These are phyloP conservation scores for Thymelicus sylvestris DNA, from an alignment of 2,888 invertebrate genomes.

Conservation along the genomic window DNA sequence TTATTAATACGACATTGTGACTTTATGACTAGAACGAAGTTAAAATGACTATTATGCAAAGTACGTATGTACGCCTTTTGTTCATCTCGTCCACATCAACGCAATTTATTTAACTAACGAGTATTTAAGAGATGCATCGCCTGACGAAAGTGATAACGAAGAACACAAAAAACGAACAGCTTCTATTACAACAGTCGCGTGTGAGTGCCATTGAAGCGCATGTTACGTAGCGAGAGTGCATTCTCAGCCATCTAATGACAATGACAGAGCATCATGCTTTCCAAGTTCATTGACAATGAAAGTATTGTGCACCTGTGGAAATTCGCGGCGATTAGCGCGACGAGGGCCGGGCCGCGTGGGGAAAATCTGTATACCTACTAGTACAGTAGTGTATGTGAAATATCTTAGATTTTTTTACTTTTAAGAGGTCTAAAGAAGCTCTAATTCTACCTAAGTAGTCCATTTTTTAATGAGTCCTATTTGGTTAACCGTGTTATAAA, in stretches of 20 bases:
- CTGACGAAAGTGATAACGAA: constrained; percentile 37
- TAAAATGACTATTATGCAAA: too few species aligned
- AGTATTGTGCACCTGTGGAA: constrained; percentile 80
- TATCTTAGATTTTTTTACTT: background rate
- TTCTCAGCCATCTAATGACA: constrained; percentile 78
- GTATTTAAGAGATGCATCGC: constrained; percentile 28
- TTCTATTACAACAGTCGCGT: constrained; percentile 66
- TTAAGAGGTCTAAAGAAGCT: background rate
- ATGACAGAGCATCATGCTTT: constrained; percentile 81
- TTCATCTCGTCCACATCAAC: too few species aligned
- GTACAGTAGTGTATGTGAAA: background rate
- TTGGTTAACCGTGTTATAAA: too few species aligned
- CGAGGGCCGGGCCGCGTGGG: constrained; percentile 12
- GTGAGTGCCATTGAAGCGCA: constrained; percentile 56
- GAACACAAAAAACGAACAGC: constrained; percentile 25
- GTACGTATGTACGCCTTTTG: too few species aligned
- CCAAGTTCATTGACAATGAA: constrained; percentile 84
- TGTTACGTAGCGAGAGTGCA: constrained; percentile 78
- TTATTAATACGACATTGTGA: too few species aligned
- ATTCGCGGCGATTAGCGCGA: constrained; percentile 67
- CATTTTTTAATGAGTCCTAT: too few species aligned
- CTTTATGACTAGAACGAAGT: too few species aligned
- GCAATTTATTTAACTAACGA: background rate
- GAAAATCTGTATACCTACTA: background rate
- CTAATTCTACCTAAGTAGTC: too few species aligned